These are phyloP conservation scores for Vimba vimba DNA, from an alignment of 2,113 vertebrate species.

Conservation along the genomic window DNA sequence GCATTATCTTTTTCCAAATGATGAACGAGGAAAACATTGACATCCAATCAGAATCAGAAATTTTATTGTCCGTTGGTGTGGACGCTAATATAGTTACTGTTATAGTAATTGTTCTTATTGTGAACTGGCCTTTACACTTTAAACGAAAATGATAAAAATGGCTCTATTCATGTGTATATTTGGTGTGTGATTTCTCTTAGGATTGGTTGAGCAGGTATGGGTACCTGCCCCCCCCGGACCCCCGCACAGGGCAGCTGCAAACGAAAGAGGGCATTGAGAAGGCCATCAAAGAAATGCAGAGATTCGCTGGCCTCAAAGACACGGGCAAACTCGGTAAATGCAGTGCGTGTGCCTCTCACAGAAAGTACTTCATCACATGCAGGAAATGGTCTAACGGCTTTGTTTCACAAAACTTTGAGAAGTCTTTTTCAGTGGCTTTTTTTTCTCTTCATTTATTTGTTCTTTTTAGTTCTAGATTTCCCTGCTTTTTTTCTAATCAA, in stretches of 20 bases:
- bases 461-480: background rate
- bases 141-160: too few relatives aligned
- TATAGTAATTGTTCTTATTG: too few relatives aligned
- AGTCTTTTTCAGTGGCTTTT: background rate
- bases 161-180: background rate
- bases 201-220: slow-evolving; percentile 89
- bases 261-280: slow-evolving; percentile 75
- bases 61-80: too few relatives aligned
- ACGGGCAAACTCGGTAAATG: slow-evolving; percentile 82
- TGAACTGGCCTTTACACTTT: too few relatives aligned
- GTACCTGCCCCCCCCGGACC: slow-evolving; percentile 84
- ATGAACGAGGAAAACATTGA: too few relatives aligned
- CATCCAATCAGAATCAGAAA: too few relatives aligned
- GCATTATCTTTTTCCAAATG: too few relatives aligned
- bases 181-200: slow-evolving; percentile 61
- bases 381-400: background rate
- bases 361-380: background rate
- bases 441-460: background rate
- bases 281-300: slow-evolving; percentile 85
- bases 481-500: too few relatives aligned
- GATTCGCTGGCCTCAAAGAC: slow-evolving; percentile 81
- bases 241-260: slow-evolving; percentile 78
- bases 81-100: too few relatives aligned
- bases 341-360: background rate
- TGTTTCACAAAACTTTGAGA: background rate